These are phyloP conservation scores for Lacerta agilis DNA, from an alignment of 2,797 vertebrate species.

Conservation along the genomic window DNA sequence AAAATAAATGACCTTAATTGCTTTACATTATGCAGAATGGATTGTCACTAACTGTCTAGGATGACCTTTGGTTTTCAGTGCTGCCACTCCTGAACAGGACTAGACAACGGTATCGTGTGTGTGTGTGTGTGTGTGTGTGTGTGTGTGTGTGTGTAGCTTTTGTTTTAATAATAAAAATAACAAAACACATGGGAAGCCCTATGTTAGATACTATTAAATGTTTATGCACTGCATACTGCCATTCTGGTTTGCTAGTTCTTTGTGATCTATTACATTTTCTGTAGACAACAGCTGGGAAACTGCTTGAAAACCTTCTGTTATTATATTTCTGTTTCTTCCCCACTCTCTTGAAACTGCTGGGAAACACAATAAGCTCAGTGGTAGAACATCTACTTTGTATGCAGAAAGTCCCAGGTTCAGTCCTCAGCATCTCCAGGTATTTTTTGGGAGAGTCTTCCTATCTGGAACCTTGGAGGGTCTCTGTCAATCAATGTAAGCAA, in stretches of 20 bases:
- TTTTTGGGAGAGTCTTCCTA: no score
- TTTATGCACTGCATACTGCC: not conserved
- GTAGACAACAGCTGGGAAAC: not conserved
- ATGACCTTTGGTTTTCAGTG: not conserved
- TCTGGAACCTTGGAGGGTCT: no score
- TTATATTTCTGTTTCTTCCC: not conserved
- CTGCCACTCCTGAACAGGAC: constrained; percentile 1
- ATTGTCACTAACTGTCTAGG: constrained; percentile 6
- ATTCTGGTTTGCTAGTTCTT: not conserved
- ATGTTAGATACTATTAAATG: not conserved
- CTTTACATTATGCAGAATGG: not conserved
- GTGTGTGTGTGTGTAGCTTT: not conserved
- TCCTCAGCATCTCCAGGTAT: no score
- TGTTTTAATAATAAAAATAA: not conserved
- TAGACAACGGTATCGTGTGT: not conserved
- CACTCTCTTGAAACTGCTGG: not conserved
- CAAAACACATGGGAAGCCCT: not conserved
- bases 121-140: not conserved
- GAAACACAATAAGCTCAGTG: no score
- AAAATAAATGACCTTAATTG: not conserved
- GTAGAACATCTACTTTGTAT: no score
- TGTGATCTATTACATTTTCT: not conserved
- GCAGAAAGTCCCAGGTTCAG: no score
- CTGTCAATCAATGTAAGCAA: no score
- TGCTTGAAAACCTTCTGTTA: not conserved